Evolutionary conservation across 2,797 vertebrate genomes (phyloP).

Genomic region (Anguilla megastoma): DNA sequence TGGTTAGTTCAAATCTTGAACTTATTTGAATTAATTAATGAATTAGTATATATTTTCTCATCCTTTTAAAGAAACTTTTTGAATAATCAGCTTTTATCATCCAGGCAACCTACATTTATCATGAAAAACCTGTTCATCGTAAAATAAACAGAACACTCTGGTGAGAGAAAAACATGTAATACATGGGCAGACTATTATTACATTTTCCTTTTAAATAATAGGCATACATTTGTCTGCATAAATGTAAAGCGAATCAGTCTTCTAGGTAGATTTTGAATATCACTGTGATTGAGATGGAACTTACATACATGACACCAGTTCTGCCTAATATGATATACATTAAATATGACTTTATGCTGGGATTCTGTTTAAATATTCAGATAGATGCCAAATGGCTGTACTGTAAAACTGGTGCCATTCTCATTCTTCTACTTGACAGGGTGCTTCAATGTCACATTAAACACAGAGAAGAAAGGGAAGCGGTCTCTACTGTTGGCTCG

Average conservation of each 20-base stretch:
- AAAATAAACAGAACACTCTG: neutral
- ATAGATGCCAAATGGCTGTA: neutral
- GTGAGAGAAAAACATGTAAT: neutral
- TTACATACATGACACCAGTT: neutral
- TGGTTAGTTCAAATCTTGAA: slow-evolving; percentile 22
- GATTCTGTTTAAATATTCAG: neutral
- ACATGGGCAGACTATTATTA: neutral
- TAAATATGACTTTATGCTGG: neutral
- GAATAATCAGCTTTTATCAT: slow-evolving; percentile 29
- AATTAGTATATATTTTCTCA: neutral
- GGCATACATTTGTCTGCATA: neutral
- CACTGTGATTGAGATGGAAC: neutral
- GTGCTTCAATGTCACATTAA: neutral
- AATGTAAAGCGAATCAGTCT: neutral
- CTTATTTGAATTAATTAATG: neutral
- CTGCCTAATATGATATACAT: neutral
- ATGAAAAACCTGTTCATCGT: no score
- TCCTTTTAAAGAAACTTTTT: slow-evolving; percentile 20
- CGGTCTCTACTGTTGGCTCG: neutral
- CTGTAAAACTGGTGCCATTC: neutral
- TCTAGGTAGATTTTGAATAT: neutral
- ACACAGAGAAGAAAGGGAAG: slow-evolving; percentile 12
- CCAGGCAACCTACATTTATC: neutral
- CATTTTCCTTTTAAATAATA: neutral
- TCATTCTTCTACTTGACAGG: neutral